Evolutionary conservation across 2,888 invertebrate species (phyloP), one percentile per base, ranked within the genome.

Genomic region (Phortica magna): DNA sequence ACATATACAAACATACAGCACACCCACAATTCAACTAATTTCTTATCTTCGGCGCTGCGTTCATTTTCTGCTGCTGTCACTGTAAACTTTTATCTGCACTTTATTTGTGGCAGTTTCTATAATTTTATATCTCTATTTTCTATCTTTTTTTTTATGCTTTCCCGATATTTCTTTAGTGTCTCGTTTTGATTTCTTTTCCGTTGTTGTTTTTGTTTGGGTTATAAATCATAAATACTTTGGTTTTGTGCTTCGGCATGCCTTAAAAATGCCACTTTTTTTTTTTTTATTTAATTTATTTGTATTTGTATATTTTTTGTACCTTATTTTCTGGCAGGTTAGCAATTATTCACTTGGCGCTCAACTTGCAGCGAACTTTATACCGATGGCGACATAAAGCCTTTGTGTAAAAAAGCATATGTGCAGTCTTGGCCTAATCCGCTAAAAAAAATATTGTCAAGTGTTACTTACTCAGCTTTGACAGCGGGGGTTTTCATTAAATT

Each of bases 241-340:
- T 77, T 77, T 81, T 31, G 31, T 31, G 80, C 75, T 48, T 71
- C 59, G 75, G 77, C 75, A 87, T 87, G 87, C 88, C 88, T 85
- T 87, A 88, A 82, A 85, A 88, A 87, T 88, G 84, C 83, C 87
- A 88, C 84, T 65, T 31, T 5, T 61, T 17, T 85, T 65, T 31
- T 5, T 61, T 17, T 61, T 61, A 12, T 22, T 61, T 61, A 61
- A 12, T 61, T 17, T 61, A 6, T 17, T n/a, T 10, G n/a, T 14
- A 14, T 14, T 14, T 53, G n/a, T n/a, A n/a, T 14, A 53, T 53
- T 53, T 53, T 65, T 65, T 10, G 10, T 65, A 10, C 10, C 41
- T 12, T 65, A 84, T 86, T 87, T 85, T 88, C 84, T 88, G 89
- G 88, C 87, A 89, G 88, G 87, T 87, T 87, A 89, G 89, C 89